Conservation (phyloP, 1,140 invertebrate genomes). For the Glossosoma conforme region DNA sequence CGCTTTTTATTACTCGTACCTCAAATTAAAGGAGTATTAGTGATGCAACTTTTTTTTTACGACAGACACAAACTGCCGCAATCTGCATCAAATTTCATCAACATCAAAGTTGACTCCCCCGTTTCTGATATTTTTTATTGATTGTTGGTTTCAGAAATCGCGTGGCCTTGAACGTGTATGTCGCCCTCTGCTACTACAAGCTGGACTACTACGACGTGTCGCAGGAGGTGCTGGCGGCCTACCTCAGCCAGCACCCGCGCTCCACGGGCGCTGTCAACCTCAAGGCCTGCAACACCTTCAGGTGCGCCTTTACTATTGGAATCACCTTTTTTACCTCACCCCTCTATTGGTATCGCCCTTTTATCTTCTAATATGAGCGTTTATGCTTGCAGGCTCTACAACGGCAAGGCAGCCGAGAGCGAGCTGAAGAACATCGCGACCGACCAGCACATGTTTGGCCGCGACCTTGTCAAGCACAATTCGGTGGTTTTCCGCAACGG, state of each 20-base stretch:
- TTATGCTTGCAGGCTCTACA: conserved; percentile 81
- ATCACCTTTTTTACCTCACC: too few relatives aligned
- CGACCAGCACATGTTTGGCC: conserved; percentile 78
- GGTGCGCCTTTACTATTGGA: too few relatives aligned
- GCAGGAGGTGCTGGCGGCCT: conserved; percentile 91
- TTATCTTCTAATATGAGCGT: too few relatives aligned
- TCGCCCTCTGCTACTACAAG: conserved; percentile 97
- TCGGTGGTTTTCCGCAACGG: conserved; percentile 93
- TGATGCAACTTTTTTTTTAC: too few relatives aligned
- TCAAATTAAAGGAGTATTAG: too few relatives aligned
- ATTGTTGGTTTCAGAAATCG: conserved; percentile 65
- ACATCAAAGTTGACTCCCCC: too few relatives aligned
- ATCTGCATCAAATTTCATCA: too few relatives aligned
- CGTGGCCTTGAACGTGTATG: conserved; percentile 93
- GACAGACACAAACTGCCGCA: too few relatives aligned
- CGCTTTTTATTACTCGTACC: too few relatives aligned
- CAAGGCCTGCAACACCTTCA: conserved; percentile 68
- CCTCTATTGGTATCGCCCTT: too few relatives aligned
- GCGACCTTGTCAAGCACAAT: conserved; percentile 93
- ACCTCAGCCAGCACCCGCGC: conserved; percentile 88
- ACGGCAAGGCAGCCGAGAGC: conserved; percentile 88
- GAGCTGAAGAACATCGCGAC: conserved; percentile 75
- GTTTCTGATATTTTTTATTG: too few relatives aligned
- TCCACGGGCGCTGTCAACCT: conserved; percentile 94
- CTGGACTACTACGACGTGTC: conserved; percentile 89